These are phyloP conservation scores for Meandrina meandrites DNA, from an alignment of 92 coral and sea anemone genomes.

Conservation along the genomic window DNA sequence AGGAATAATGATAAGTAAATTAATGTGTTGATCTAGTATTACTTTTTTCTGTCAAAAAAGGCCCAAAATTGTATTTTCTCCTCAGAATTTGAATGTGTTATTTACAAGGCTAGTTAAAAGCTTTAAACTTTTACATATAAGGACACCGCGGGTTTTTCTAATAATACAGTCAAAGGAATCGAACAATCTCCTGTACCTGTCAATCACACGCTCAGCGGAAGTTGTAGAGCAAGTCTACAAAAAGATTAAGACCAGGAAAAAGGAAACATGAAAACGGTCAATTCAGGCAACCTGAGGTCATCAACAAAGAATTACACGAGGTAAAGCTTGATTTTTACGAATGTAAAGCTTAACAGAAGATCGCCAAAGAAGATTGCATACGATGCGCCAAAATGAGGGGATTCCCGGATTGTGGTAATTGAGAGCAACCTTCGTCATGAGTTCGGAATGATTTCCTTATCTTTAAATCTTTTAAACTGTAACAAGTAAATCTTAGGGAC, in stretches of 20 bases:
- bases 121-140: not conserved
- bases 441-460: conserved; percentile 8
- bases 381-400: not conserved
- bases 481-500: conserved; percentile 13
- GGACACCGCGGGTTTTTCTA: not conserved
- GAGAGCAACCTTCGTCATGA: not conserved
- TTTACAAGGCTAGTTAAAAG: not conserved
- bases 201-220: conserved; percentile 3
- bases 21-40: not conserved
- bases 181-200: not conserved
- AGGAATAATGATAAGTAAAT: not conserved
- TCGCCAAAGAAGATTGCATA: not conserved
- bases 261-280: not conserved
- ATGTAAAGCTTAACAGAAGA: not conserved
- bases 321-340: not conserved
- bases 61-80: not conserved
- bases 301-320: not conserved
- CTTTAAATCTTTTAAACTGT: not conserved
- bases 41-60: not conserved
- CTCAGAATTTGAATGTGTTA: not conserved
- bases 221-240: not conserved
- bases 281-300: not conserved
- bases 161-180: not conserved
- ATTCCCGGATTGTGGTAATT: conserved; percentile 16
- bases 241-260: not conserved